Evolutionary conservation across 2,888 invertebrate genomes (phyloP), one percentile per base, ranked within the genome.

Genomic region (Corythucha ciliata): DNA sequence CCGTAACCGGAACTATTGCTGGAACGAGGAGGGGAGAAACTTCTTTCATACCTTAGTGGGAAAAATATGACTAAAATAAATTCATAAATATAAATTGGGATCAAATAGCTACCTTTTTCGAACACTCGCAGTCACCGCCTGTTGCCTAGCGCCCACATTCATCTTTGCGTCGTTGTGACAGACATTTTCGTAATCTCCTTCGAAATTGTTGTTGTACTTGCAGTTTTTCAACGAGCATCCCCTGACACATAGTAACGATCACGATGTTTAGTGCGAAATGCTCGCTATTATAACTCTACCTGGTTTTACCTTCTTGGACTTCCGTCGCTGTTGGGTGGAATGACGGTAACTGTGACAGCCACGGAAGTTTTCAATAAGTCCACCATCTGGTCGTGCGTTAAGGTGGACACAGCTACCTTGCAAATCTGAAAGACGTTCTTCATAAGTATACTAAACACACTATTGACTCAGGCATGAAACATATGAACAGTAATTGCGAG

Each of bases 371-470:
- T 86, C 53, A 94, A 72, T 59, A 92, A 72, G 69, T 92, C 92
- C 26, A 92, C 88, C 80, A 93, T 89, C 69, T 90, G 87, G 66
- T 91, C 90, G 69, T 92, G 89, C 26, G 81, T 83, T 57, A 93
- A 71, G 1, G 91, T 91, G 4, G 87, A 83, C 24, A 91, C 87
- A 25, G 90, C 88, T 20, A 90, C 83, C 67, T 87, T 85, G 64
- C 88, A 88, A 61, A 89, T 87, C 70, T 71, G 58, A 21, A 59
- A 58, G n/a, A n/a, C n/a, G n/a, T n/a, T n/a, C n/a, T n/a, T n/a
- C n/a, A n/a, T n/a, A 34, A 25, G 44, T 33, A 29, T 10, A 29
- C 12, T 29, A 29, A 10, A 29, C 29, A 12, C 12, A 29, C n/a
- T n/a, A n/a, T n/a, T n/a, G n/a, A n/a, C n/a, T n/a, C n/a, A 20